These are phyloP conservation scores for Gobius niger DNA, from an alignment of 2,113 vertebrate species.

Conservation along the genomic window DNA sequence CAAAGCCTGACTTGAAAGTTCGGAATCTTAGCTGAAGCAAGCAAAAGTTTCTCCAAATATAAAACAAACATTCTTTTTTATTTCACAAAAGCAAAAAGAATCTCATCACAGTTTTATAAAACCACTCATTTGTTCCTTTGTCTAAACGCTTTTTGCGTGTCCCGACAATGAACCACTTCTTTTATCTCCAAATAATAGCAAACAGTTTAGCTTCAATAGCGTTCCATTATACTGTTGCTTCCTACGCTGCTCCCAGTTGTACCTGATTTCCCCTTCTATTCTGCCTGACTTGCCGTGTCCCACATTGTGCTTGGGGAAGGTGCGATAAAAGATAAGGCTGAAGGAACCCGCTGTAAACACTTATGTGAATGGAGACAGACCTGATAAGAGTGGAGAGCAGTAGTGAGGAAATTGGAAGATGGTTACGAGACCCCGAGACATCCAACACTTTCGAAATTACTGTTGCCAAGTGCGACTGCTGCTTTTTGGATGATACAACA, in stretches of 20 bases:
- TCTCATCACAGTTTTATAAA: neutral
- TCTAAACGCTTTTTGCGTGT: neutral
- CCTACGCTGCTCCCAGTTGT: conserved; percentile 11
- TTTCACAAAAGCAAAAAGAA: no score
- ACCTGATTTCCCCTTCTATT: conserved; percentile 21
- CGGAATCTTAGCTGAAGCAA: no score
- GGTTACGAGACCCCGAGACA: conserved; percentile 53
- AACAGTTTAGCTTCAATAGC: conserved; percentile 17
- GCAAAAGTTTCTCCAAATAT: neutral
- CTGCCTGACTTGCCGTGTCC: conserved; percentile 37
- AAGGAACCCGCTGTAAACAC: conserved; percentile 56
- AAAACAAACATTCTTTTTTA: no score
- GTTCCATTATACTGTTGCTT: neutral
- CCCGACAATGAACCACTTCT: neutral
- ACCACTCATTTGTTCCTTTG: neutral
- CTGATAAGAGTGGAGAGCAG: conserved; percentile 60
- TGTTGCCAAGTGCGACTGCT: conserved; percentile 46
- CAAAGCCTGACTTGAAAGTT: neutral
- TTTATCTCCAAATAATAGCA: conserved; percentile 12
- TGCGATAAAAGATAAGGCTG: conserved; percentile 56
- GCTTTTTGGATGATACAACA: conserved; percentile 63
- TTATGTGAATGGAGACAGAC: conserved; percentile 59
- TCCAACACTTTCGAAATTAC: conserved; percentile 56
- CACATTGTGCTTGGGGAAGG: conserved; percentile 43
- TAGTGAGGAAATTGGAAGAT: conserved; percentile 62